Evolutionary conservation across 1,140 invertebrate species (phyloP).

Genomic region (Drosophila mauritiana): DNA sequence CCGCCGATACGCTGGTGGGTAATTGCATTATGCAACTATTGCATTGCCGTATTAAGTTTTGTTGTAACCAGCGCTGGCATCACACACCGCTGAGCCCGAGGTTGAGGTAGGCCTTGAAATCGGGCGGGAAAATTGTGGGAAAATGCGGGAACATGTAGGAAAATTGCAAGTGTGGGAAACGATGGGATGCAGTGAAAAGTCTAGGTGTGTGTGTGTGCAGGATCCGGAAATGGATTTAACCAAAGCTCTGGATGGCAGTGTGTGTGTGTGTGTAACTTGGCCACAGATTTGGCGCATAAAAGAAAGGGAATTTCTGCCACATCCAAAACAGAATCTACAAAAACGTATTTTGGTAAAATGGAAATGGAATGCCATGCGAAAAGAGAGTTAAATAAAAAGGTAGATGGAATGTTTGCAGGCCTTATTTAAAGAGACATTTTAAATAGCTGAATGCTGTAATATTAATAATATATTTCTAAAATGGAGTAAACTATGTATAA

Average conservation of each 20-base stretch:
- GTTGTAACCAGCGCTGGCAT: conserved; percentile 54
- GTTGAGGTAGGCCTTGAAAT: conserved; percentile 3
- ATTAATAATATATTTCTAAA: no score
- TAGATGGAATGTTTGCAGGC: not conserved
- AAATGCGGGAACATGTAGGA: not conserved
- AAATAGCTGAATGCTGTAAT: no score
- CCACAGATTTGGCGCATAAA: conserved; percentile 63
- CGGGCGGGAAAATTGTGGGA: not conserved
- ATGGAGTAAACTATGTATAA: not conserved
- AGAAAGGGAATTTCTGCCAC: conserved; percentile 38
- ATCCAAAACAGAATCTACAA: conserved; percentile 25
- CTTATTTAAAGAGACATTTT: conserved; percentile 6
- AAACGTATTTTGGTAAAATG: conserved; percentile 26
- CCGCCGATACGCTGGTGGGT: conserved; percentile 71
- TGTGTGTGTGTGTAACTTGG: conserved; percentile 35
- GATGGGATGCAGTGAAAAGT: conserved; percentile 5
- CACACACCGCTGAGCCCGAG: conserved; percentile 32
- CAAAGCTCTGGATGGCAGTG: conserved; percentile 24
- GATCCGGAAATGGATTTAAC: conserved; percentile 77
- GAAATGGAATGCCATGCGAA: conserved; percentile 43
- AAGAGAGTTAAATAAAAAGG: conserved; percentile 1
- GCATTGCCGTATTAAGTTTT: conserved; percentile 80
- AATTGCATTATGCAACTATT: conserved; percentile 83
- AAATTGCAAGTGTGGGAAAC: not conserved
- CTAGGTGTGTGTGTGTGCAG: conserved; percentile 18